Base-by-base conservation (phyloP, 2,888 invertebrate genomes). In the Brachyopa scutellaris region DNA sequence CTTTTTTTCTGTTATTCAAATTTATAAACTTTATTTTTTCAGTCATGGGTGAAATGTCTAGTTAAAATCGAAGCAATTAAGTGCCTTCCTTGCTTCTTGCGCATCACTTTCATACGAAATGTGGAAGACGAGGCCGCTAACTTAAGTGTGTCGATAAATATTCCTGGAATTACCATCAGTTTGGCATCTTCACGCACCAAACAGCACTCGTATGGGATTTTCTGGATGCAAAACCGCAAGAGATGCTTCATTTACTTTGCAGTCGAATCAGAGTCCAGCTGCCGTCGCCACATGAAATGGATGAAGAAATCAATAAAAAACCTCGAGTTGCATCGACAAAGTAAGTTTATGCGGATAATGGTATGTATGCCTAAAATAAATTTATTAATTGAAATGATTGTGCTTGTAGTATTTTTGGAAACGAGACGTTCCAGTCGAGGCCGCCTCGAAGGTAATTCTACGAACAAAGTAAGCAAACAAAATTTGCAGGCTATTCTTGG, bases 61-160 rank as follows among this genome's bases (percentile, higher is more conserved):
- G 90, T 90, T 0, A 91, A 90, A 87, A 89, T 90, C 38, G 90
- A 91, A 67, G 90, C 91, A 7, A 88, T 90, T 29, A 91, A 90
- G 80, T 90, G 90, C 85, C 87, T 90, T 77, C 90, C 90, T 1
- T 90, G 91, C 66, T 90, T 90, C 70, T 73, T 90, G 57, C 89
- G 90, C 6, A 87, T 91, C 13, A 89, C 86, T 21, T 88, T 90
- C 11, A 87, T 86, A 29, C 84, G 84, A 33, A 84, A 86, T 66
- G 73, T 84, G 0, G 77, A 85, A 51, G 84, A 85, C 45, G 84
- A 85, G 26, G 72, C 84, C 5, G 70, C 84, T 11, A 85, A 85
- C 36, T 66, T 88, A 0, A 88, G 86, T 57, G 87, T 91, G 2
- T 88, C 90, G 3, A 87, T 90, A 3, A 90, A 90, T 85, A 88